Evolutionary conservation across 37 sponge, comb jelly and placozoan species (phyloP), one percentile per base, ranked within the genome.

Genomic region (Spongilla lacustris): DNA sequence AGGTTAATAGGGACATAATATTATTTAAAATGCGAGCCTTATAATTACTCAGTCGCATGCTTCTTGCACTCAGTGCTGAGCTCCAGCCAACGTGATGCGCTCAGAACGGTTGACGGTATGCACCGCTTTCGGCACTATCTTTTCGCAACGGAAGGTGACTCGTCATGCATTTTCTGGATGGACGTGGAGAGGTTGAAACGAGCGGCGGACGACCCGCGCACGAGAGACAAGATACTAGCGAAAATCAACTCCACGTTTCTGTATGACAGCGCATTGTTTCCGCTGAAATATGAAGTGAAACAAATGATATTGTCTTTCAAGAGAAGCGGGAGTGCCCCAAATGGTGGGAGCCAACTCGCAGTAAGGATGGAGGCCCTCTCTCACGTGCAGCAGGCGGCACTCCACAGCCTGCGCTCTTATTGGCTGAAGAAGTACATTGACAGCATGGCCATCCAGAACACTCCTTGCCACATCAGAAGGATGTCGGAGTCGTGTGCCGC

Each of bases 81-180:
- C 33, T 26, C 27, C 70, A 75, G 6, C 36, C 9, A 3, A 32
- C 68, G 37, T 10, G 34, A 37, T 0, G 29, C 23, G 12, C 71
- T 86, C 10, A 26, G 38, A 2, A 75, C 70, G 22, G 85, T 84
- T 2, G 28, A 68, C 24, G 88, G 72, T 36, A 76, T 87, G 79
- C 46, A 87, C 0, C 37, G 78, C 4, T 92, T 92, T 66, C 50
- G 83, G 35, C 34, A 66, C 35, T 92, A 67, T 26, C 69, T 92
- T 25, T 73, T 67, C 29, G 71, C 66, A 11, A 92, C 83, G 9
- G 81, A 84, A 23, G 92, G 92, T 41, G 92, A 92, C 30, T 74
- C 77, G 14, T 32, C 38, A 0, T 76, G 73, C 27, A 35, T 84
- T 23, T 87, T 87, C 35, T 92, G 88, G 88, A 23, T 87, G 84